Evolutionary conservation across 1,140 invertebrate genomes (phyloP), one percentile per base, ranked within the genome.

Genomic region (Saccostrea glomerata): DNA sequence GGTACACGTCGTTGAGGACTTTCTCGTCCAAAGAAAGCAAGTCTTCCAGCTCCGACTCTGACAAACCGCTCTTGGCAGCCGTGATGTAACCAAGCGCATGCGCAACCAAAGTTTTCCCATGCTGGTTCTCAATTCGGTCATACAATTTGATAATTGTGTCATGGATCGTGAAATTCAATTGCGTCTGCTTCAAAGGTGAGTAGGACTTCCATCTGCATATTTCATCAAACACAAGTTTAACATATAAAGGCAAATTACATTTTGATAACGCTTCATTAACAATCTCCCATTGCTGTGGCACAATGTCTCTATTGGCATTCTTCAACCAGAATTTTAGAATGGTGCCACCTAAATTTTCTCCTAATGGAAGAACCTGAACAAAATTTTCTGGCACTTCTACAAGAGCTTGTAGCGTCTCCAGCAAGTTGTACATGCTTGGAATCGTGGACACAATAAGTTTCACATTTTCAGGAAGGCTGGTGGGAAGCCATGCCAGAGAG

Each of bases 201-300:
- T 99, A 99, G 88, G 98, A 99, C 83, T 98, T 97, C 99, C 99
- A 99, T 86, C 98, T 96, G 93, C 98, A 98, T 15, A 99, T 98
- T 95, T 99, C 98, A 87, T 95, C 95, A 90, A 94, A 95, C 0
- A 99, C 98, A 25, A 99, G 95, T 95, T 99, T 99, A 0, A 99
- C 98, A 93, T 99, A 99, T 60, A 99, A 98, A 0, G 99, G 99
- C 77, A 99, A 95, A 6, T 98, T 99, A 94, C 99, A 99, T 92
- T 98, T 97, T 15, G 97, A 97, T 70, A 99, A 95, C 6, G 96
- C 98, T 93, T 99, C 99, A 36, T 97, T 97, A 0, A 99, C 98
- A 15, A 99, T 95, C 83, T 97, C 96, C 98, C 98, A 99, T 94
- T 99, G 99, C 23, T 91, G 89, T 4, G 92, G 90, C 6, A 94